These are phyloP conservation scores for Enteromius fasciolatus DNA, from an alignment of 2,797 vertebrate genomes.

Conservation along the genomic window DNA sequence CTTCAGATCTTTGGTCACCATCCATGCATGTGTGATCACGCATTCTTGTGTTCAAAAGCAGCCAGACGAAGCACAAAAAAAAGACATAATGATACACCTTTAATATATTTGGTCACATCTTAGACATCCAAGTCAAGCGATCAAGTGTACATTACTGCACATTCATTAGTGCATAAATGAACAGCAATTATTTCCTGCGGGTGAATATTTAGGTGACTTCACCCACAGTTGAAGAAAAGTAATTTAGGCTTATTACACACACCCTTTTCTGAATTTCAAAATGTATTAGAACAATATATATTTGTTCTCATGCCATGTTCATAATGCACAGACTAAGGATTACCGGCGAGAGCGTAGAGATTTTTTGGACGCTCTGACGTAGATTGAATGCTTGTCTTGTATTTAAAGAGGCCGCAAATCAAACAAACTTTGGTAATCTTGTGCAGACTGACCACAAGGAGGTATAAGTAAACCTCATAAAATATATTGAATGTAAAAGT, in stretches of 20 bases:
- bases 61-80: neutral
- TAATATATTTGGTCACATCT: neutral
- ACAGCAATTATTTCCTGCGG: neutral
- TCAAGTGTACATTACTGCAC: neutral
- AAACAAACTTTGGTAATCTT: too few relatives aligned
- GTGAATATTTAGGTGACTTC: neutral
- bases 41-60: neutral
- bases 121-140: neutral
- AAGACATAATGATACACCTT: neutral
- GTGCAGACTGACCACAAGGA: too few relatives aligned
- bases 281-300: neutral
- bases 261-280: neutral
- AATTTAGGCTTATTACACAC: neutral
- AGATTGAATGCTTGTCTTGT: too few relatives aligned
- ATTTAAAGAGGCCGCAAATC: too few relatives aligned
- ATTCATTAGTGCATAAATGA: neutral
- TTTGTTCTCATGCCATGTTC: neutral
- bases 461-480: too few relatives aligned
- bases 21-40: neutral
- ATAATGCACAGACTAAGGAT: conserved; percentile 2
- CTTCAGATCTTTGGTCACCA: conserved; percentile 9
- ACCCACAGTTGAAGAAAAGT: neutral
- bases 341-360: neutral
- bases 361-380: too few relatives aligned
- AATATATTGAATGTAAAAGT: too few relatives aligned